phyloP scores from a whole-genome alignment of 2,888 invertebrate genomes.

The Lacanobia oleracea region DNA sequence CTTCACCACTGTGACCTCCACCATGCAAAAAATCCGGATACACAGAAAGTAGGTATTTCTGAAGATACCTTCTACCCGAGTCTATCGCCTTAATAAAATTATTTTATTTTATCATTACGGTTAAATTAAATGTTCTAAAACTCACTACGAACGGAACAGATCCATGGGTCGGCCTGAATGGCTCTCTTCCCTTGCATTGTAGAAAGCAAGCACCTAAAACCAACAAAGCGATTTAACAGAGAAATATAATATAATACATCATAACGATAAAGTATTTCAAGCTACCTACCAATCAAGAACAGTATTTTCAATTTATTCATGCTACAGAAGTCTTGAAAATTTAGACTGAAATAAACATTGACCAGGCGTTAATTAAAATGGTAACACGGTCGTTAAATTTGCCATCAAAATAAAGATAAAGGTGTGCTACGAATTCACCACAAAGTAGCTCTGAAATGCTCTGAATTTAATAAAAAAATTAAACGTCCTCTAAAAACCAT shows the following conservation, averaged over 20 bases:
- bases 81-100: no score
- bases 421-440: constrained; percentile 31
- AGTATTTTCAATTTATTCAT: constrained; percentile 75
- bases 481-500: no score
- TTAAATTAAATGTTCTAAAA: constrained; percentile 2
- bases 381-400: constrained; percentile 63
- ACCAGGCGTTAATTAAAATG: constrained; percentile 55
- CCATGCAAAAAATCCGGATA: no score
- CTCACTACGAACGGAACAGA: constrained; percentile 81
- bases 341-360: constrained; percentile 54
- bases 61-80: no score
- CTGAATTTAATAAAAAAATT: constrained; percentile 15
- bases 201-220: constrained; percentile 64
- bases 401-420: constrained; percentile 59
- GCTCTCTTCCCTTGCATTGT: constrained; percentile 72
- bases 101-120: no score
- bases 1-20: no score
- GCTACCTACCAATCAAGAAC: constrained; percentile 71
- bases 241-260: constrained; percentile 4
- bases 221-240: constrained; percentile 28
- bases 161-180: constrained; percentile 75
- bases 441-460: constrained; percentile 12
- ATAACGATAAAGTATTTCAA: constrained; percentile 32
- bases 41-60: no score
- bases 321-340: constrained; percentile 37